phyloP scores from a whole-genome alignment of 1,140 invertebrate species.

The Drosophila nasuta region DNA sequence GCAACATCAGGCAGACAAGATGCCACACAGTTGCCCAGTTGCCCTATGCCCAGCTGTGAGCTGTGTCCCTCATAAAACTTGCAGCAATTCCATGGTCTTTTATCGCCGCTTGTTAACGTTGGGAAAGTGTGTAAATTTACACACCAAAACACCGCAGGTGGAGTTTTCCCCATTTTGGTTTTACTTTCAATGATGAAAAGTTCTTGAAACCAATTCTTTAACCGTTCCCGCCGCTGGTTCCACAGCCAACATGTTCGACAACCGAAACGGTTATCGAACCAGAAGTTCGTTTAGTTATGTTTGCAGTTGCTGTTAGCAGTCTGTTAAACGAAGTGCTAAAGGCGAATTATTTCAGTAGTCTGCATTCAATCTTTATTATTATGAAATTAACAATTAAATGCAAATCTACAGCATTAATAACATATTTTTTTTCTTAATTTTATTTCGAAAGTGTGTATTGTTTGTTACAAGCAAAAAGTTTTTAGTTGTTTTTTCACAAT shows the following conservation, averaged over 20 bases:
- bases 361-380: background rate
- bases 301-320: constrained; percentile 12
- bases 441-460: too few species aligned
- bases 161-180: constrained; percentile 48
- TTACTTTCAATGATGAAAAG: constrained; percentile 68
- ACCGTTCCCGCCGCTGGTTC: constrained; percentile 2
- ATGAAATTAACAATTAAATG: background rate
- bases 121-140: constrained; percentile 78
- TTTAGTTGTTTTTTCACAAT: too few species aligned
- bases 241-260: constrained; percentile 26
- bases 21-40: constrained; percentile 36
- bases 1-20: constrained; percentile 42
- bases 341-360: background rate
- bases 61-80: constrained; percentile 27
- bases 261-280: constrained; percentile 20
- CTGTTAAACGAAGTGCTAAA: background rate
- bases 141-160: constrained; percentile 55
- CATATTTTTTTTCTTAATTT: background rate
- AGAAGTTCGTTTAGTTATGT: constrained; percentile 26
- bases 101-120: constrained; percentile 72
- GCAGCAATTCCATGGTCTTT: constrained; percentile 41
- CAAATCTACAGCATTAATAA: background rate
- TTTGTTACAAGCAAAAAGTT: too few species aligned
- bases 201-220: constrained; percentile 21
- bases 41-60: constrained; percentile 35